These are phyloP conservation scores for Campodea augens DNA, from an alignment of 1,140 invertebrate genomes.

Conservation along the genomic window DNA sequence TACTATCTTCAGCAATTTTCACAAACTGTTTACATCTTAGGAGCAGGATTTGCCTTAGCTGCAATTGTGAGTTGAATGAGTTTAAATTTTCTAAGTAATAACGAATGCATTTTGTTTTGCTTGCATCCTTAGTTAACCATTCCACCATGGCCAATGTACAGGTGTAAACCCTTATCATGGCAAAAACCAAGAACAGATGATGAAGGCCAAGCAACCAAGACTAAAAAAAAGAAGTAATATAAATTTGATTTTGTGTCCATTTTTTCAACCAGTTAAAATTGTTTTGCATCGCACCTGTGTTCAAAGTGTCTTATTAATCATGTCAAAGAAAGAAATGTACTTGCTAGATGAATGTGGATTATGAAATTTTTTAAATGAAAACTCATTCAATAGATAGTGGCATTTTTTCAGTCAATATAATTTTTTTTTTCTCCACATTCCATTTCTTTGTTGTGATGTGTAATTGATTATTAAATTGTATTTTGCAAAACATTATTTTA, in stretches of 20 bases:
- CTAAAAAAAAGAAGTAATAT: slow-evolving; percentile 23
- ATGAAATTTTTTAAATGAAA: too few relatives aligned
- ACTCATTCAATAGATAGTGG: too few relatives aligned
- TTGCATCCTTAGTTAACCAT: slow-evolving; percentile 42
- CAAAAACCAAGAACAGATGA: slow-evolving; percentile 42
- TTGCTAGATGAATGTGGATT: too few relatives aligned
- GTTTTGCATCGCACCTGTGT: too few relatives aligned
- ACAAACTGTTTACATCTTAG: slow-evolving; percentile 81
- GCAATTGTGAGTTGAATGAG: slow-evolving; percentile 40
- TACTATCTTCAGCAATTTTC: slow-evolving; percentile 89
- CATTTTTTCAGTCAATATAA: too few relatives aligned
- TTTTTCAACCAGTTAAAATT: too few relatives aligned
- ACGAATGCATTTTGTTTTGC: slow-evolving; percentile 4
- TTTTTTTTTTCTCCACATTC: too few relatives aligned
- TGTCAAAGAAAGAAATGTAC: too few relatives aligned
- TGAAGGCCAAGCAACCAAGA: slow-evolving; percentile 18
- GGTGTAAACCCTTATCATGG: slow-evolving; percentile 73
- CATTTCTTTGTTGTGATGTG: too few relatives aligned
- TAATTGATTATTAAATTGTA: too few relatives aligned
- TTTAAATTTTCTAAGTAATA: not conserved
- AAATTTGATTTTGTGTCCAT: not conserved
- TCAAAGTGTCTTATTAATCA: too few relatives aligned
- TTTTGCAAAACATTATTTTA: too few relatives aligned
- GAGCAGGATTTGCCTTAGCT: slow-evolving; percentile 69
- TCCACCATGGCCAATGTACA: slow-evolving; percentile 85